Conservation (phyloP, 2,797 vertebrate genomes). For the Muraenolepis orangiensis region DNA sequence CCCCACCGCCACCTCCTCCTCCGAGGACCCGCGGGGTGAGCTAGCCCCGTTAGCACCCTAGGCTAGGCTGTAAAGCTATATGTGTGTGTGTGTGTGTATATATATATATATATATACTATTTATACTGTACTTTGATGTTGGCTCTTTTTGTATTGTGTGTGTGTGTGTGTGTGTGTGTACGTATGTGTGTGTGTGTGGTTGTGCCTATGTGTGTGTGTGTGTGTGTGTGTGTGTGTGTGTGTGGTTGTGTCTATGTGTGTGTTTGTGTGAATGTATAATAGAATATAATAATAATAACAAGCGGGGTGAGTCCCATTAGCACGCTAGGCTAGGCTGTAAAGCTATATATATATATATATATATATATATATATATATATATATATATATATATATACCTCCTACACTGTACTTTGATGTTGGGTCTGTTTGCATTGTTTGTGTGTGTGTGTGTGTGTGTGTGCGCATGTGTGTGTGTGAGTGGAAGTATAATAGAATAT, state of each 20-base stretch:
- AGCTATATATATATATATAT: too few relatives aligned
- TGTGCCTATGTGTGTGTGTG: too few relatives aligned
- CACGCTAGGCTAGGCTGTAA: background rate
- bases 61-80: background rate
- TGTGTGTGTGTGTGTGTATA: too few relatives aligned
- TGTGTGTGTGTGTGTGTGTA: conserved; percentile 3
- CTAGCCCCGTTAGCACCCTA: background rate
- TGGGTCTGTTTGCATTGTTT: background rate
- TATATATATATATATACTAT: too few relatives aligned
- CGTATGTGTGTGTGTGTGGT: background rate
- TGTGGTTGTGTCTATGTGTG: too few relatives aligned
- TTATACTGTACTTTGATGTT: background rate
- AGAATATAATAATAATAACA: too few relatives aligned
- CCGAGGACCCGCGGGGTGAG: conserved; percentile 49
- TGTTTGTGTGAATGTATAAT: too few relatives aligned
- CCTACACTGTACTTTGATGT: background rate
- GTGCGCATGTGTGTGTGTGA: background rate
- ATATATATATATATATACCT: too few relatives aligned
- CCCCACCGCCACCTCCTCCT: too few relatives aligned
- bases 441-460: conserved; percentile 4
- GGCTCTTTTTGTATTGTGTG: background rate
- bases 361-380: too few relatives aligned
- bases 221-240: too few relatives aligned
- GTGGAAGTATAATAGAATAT: background rate
- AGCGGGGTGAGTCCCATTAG: conserved; percentile 28